Percentiles rank a stretch among this genome's conserved stretches.
These are phyloP conservation scores for Galeopsomyia nigrocyanea DNA, from an alignment of 2,888 invertebrate species.

Conservation along the genomic window DNA sequence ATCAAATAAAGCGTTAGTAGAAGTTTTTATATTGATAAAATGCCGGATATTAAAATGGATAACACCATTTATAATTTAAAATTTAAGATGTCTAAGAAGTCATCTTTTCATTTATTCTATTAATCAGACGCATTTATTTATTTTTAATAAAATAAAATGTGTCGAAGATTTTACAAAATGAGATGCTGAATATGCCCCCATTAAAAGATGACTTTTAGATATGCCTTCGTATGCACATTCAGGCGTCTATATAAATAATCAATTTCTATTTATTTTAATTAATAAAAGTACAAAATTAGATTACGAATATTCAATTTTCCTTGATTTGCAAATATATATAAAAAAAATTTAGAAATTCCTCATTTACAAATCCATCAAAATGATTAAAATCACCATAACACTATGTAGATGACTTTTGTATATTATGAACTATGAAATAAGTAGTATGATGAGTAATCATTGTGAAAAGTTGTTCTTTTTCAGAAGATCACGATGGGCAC, in stretches of 20 bases:
- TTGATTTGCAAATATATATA: conserved; percentile 41
- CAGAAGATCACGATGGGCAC: too few relatives aligned
- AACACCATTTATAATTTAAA: conserved; percentile 39
- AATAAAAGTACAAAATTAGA: conserved; percentile 50
- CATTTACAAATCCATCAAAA: conserved; percentile 32
- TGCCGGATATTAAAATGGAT: conserved; percentile 36
- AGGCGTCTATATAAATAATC: conserved; percentile 45
- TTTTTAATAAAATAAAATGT: conserved; percentile 29
- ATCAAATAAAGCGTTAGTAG: conserved; percentile 35
- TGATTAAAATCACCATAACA: conserved; percentile 30
- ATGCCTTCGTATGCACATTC: conserved; percentile 45
- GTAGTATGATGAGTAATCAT: too few relatives aligned
- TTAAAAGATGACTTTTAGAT: conserved; percentile 46
- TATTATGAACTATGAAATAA: conserved; percentile 19
- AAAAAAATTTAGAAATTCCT: conserved; percentile 38
- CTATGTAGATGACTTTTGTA: conserved; percentile 24
- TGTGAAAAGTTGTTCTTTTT: too few relatives aligned
- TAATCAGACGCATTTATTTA: conserved; percentile 33
- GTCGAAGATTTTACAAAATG: conserved; percentile 39
- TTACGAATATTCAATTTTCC: conserved; percentile 40
- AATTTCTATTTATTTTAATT: conserved; percentile 49
- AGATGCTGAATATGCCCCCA: conserved; percentile 24
- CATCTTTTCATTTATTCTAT: conserved; percentile 39
- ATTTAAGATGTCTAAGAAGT: conserved; percentile 44
- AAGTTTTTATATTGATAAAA: conserved; percentile 45